These are phyloP conservation scores for Mythimna ferrago DNA, from an alignment of 2,888 invertebrate genomes.

Conservation along the genomic window DNA sequence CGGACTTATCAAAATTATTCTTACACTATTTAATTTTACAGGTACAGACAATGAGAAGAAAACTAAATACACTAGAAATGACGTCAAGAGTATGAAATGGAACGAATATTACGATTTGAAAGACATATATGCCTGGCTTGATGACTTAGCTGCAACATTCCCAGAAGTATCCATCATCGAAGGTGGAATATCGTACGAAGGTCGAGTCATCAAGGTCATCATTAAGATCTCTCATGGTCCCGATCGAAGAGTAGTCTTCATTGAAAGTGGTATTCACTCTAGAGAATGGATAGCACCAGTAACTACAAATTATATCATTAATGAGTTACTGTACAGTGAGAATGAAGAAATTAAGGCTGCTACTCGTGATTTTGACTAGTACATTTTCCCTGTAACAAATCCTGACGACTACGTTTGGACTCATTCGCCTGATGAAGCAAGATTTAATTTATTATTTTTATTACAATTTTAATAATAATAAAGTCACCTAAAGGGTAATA, in stretches of 20 bases:
- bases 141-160: conserved; percentile 83
- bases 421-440: conserved; percentile 87
- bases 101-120: conserved; percentile 91
- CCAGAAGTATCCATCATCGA: conserved; percentile 81
- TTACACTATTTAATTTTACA: no score
- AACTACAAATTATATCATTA: conserved; percentile 91
- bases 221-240: conserved; percentile 86
- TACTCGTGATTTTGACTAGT: conserved; percentile 92
- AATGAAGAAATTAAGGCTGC: conserved; percentile 83
- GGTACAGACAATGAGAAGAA: conserved; percentile 86
- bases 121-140: conserved; percentile 91
- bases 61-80: conserved; percentile 70
- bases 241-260: conserved; percentile 78
- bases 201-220: conserved; percentile 82
- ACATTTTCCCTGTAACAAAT: conserved; percentile 94
- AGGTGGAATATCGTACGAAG: conserved; percentile 86
- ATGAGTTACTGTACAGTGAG: conserved; percentile 90
- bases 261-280: conserved; percentile 92
- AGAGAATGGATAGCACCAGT: conserved; percentile 95
- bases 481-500: no score
- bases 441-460: conserved; percentile 14
- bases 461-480: no score
- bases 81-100: conserved; percentile 87
- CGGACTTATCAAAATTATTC: no score
- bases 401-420: conserved; percentile 95